Conservation (phyloP, 2,888 invertebrate genomes). For the Drosophila borealis region DNA sequence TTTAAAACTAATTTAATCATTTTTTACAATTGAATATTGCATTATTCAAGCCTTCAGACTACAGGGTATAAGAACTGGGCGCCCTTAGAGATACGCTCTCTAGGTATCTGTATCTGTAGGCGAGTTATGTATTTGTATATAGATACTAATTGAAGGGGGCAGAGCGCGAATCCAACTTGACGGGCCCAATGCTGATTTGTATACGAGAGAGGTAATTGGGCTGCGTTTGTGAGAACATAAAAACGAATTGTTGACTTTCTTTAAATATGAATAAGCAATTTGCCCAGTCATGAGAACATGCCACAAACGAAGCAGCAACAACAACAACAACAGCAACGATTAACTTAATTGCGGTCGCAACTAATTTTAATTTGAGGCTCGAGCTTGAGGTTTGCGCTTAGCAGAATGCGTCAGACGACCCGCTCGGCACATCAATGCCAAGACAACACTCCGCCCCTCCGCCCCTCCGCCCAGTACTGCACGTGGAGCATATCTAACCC, state of each 20-base stretch:
- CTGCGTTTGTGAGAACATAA: conserved; percentile 52
- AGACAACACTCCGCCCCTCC: not conserved
- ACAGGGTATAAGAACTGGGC: not conserved
- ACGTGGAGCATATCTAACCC: conserved; percentile 1
- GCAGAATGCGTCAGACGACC: conserved; percentile 37
- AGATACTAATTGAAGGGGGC: conserved; percentile 21
- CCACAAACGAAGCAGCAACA: conserved; percentile 42
- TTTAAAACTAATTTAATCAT: too few species aligned
- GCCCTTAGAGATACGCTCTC: conserved; percentile 2
- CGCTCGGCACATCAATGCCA: conserved; percentile 43
- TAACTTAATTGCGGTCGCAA: conserved; percentile 67
- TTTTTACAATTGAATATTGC: too few species aligned
- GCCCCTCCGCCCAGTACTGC: not conserved
- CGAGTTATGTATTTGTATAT: conserved; percentile 7
- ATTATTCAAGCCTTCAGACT: not conserved
- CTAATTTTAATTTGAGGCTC: conserved; percentile 42
- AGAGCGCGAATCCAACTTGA: conserved; percentile 10
- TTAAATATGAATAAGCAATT: conserved; percentile 56
- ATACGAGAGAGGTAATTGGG: conserved; percentile 43
- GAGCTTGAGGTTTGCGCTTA: conserved; percentile 22
- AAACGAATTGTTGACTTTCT: conserved; percentile 60
- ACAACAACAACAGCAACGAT: conserved; percentile 46
- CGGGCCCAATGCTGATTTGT: conserved; percentile 17
- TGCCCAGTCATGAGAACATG: conserved; percentile 57
- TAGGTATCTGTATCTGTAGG: not conserved